Evolutionary conservation across 2,113 vertebrate genomes (phyloP).

Genomic region (Anguilla rostrata): DNA sequence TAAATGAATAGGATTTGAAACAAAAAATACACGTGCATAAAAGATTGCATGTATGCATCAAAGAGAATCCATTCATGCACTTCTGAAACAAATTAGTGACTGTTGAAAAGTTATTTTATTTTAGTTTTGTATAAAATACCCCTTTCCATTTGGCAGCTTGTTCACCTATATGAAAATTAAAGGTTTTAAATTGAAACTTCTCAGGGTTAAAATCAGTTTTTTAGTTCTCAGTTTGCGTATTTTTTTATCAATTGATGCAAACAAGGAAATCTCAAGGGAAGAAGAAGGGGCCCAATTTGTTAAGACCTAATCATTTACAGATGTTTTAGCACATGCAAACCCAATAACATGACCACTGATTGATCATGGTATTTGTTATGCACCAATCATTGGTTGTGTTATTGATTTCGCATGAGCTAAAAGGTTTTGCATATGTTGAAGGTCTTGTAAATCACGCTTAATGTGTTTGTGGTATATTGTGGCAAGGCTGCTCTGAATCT

Average conservation of each 20-base stretch:
- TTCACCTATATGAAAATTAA: neutral
- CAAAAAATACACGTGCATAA: neutral
- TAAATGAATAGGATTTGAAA: slow-evolving; percentile 16
- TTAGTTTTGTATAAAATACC: neutral
- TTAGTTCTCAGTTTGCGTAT: neutral
- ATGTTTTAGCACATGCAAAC: no score
- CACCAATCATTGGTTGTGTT: no score
- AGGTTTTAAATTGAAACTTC: neutral
- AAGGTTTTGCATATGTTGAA: no score
- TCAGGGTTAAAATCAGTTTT: neutral
- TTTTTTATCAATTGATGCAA: neutral
- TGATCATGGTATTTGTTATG: no score
- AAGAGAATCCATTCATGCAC: neutral
- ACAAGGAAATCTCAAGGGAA: neutral
- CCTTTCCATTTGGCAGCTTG: neutral
- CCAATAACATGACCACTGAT: no score
- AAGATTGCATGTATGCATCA: neutral
- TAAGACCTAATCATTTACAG: no score
- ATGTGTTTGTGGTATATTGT: no score
- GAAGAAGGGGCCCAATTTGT: neutral
- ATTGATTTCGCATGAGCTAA: neutral
- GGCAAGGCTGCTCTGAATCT: neutral
- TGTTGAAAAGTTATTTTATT: neutral
- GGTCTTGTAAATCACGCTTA: no score
- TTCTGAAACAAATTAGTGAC: slow-evolving; percentile 20